These are phyloP conservation scores for Gymnoscopelus braueri DNA, from an alignment of 2,797 vertebrate genomes.

Conservation along the genomic window DNA sequence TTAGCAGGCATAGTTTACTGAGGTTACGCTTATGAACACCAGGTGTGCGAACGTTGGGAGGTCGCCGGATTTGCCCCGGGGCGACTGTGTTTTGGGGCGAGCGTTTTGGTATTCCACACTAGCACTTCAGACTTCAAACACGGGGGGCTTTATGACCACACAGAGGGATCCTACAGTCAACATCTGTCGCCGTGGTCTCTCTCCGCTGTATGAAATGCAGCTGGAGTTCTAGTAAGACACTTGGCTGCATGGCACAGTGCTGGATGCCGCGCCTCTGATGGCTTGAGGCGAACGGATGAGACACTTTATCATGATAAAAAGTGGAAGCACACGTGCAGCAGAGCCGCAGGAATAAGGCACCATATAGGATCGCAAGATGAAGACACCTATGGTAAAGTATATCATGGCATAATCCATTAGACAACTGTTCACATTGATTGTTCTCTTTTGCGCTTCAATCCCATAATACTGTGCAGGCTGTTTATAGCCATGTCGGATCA, in stretches of 20 bases:
- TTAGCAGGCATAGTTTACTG: no score
- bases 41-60: no score
- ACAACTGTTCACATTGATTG: constrained; percentile 41
- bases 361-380: constrained; percentile 86
- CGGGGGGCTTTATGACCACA: constrained; percentile 79
- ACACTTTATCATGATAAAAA: constrained; percentile 72
- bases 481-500: constrained; percentile 51
- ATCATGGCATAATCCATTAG: constrained; percentile 27
- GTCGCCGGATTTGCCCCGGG: no score
- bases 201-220: constrained; percentile 63
- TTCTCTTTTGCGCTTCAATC: constrained; percentile 32
- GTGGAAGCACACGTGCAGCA: constrained; percentile 75
- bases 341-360: constrained; percentile 77
- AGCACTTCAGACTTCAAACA: constrained; percentile 18
- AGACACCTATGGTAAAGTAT: constrained; percentile 91
- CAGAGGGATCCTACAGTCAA: constrained; percentile 56
- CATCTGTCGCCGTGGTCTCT: constrained; percentile 75
- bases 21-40: no score
- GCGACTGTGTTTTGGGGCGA: no score
- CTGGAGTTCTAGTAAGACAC: constrained; percentile 60
- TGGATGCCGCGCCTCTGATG: constrained; percentile 30
- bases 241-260: constrained; percentile 75
- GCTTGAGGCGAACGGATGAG: constrained; percentile 31
- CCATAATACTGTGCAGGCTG: constrained; percentile 24
- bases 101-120: no score